Conservation (phyloP, 2,888 invertebrate species). For the Octonoba sinensis region DNA sequence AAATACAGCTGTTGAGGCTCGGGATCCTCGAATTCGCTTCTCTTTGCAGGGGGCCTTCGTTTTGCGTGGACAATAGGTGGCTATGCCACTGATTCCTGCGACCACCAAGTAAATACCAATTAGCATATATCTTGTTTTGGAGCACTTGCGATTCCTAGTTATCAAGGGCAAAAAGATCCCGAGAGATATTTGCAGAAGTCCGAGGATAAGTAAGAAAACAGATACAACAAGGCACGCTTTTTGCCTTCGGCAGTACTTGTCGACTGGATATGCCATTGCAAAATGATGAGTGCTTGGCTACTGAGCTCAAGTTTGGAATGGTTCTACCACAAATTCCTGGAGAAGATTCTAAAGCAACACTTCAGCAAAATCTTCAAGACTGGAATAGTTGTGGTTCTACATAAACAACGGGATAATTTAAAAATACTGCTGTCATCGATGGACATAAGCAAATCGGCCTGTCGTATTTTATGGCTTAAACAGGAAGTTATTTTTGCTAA, state of each 20-base stretch:
- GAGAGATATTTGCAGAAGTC: conserved; percentile 20
- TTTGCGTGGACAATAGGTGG: conserved; percentile 34
- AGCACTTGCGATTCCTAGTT: conserved; percentile 21
- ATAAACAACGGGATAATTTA: no score
- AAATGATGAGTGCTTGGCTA: no score
- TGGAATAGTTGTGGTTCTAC: no score
- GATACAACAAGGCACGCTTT: conserved; percentile 42
- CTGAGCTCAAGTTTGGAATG: no score
- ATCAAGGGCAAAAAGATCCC: conserved; percentile 20
- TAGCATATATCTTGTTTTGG: conserved; percentile 30
- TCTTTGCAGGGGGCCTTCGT: conserved; percentile 16
- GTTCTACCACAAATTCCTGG: no score
- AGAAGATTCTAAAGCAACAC: no score
- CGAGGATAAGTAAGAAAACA: conserved; percentile 28
- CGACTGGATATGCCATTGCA: conserved; percentile 8
- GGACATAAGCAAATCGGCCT: no score
- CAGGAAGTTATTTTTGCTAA: no score
- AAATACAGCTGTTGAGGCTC: conserved; percentile 22
- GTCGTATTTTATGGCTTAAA: no score
- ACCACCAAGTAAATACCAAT: conserved; percentile 23
- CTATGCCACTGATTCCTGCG: conserved; percentile 34
- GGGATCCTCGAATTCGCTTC: neutral
- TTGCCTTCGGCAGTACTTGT: conserved; percentile 15
- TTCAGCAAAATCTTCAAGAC: no score
- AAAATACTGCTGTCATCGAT: no score